Percentiles rank a stretch among this genome's conserved stretches.
phyloP scores from a whole-genome alignment of 1,140 invertebrate species.

The Drosophila pandora region DNA sequence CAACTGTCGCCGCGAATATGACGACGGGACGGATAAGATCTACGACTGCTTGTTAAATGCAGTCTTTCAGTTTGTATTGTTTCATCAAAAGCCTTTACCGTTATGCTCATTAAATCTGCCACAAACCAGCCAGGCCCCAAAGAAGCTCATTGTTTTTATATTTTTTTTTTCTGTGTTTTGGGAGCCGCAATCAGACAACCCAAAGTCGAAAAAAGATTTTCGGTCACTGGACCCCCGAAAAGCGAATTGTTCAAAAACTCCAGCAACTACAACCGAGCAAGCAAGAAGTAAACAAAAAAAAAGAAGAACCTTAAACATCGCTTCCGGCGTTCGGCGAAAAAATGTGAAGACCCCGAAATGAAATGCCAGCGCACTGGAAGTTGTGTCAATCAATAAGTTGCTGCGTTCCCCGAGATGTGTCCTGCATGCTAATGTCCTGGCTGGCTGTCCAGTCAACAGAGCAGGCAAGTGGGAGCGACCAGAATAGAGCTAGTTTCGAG shows the following conservation, averaged over 20 bases:
- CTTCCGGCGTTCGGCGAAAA: constrained; percentile 79
- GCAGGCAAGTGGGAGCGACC: neutral
- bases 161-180: neutral
- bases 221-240: constrained; percentile 43
- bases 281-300: constrained; percentile 9
- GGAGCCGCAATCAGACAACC: constrained; percentile 54
- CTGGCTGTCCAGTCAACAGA: neutral
- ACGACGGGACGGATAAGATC: constrained; percentile 77
- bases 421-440: constrained; percentile 73
- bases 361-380: constrained; percentile 69
- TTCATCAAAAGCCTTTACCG: constrained; percentile 80
- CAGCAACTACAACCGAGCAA: constrained; percentile 14
- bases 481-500: constrained; percentile 13
- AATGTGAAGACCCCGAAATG: constrained; percentile 47
- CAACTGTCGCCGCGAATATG: constrained; percentile 70
- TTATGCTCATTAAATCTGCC: constrained; percentile 82
- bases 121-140: constrained; percentile 27
- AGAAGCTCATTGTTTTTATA: constrained; percentile 57
- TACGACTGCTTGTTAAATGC: constrained; percentile 74
- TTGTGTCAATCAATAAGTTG: constrained; percentile 83
- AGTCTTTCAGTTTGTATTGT: constrained; percentile 64
- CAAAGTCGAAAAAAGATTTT: constrained; percentile 40
- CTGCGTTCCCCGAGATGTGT: constrained; percentile 61
- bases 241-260: constrained; percentile 14
- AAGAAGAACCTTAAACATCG: constrained; percentile 64